Conservation (phyloP, 1,140 invertebrate species). For the Drosophila quadrilineata region DNA sequence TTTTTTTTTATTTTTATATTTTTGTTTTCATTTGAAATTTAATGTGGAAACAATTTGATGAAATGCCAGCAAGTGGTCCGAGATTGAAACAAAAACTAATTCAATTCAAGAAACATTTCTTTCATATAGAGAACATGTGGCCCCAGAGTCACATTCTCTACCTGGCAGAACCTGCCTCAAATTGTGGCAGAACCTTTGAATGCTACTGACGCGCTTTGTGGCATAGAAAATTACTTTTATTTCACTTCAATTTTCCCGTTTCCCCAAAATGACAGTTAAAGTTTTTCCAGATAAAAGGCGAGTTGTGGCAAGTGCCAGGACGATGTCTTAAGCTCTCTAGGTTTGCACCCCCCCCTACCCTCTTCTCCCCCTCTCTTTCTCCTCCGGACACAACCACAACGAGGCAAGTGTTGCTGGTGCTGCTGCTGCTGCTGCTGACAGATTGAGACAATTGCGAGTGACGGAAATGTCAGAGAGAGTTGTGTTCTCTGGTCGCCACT, state of each 20-base stretch:
- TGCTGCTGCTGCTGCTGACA: slow-evolving; percentile 52
- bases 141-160: slow-evolving; percentile 51
- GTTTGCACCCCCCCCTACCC: no score
- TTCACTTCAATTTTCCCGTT: slow-evolving; percentile 8
- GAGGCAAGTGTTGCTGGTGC: no score
- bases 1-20: slow-evolving; percentile 1
- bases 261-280: slow-evolving; percentile 30
- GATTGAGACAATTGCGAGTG: slow-evolving; percentile 57
- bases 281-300: slow-evolving; percentile 31
- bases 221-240: slow-evolving; percentile 52
- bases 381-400: no score
- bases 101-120: slow-evolving; percentile 30
- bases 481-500: slow-evolving; percentile 12
- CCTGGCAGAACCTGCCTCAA: slow-evolving; percentile 8
- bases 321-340: no score
- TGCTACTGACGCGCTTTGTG: slow-evolving; percentile 17
- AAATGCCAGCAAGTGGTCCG: slow-evolving; percentile 11
- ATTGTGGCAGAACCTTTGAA: background rate
- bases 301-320: slow-evolving; percentile 12
- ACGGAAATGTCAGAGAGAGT: slow-evolving; percentile 7
- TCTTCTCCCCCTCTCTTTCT: no score
- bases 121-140: slow-evolving; percentile 33
- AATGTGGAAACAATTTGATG: slow-evolving; percentile 2
- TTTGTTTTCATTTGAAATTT: slow-evolving; percentile 2
- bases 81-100: slow-evolving; percentile 43